Evolutionary conservation across 2,888 invertebrate species (phyloP).

Genomic region (Pardosa pseudoannulata): DNA sequence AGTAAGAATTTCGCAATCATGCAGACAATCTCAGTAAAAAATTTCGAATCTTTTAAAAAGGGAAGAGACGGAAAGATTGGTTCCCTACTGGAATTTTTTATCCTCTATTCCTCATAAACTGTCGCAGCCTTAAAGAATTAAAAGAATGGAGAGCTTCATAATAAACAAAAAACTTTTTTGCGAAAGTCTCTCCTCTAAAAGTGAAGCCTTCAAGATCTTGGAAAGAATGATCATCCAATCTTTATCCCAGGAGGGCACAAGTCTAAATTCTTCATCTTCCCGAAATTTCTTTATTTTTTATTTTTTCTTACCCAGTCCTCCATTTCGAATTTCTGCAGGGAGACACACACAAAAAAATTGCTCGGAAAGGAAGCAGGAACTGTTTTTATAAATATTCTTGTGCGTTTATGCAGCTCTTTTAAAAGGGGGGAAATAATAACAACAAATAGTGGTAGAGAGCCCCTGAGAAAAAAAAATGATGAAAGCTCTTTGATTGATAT

Average conservation of each 20-base stretch:
- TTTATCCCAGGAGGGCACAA: slow-evolving; percentile 39
- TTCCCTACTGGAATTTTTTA: not conserved
- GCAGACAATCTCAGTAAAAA: slow-evolving; percentile 6
- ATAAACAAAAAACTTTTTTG: slow-evolving; percentile 43
- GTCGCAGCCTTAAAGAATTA: slow-evolving; percentile 49
- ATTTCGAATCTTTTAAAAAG: slow-evolving; percentile 8
- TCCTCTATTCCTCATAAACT: slow-evolving; percentile 3
- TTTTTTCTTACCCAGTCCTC: not conserved
- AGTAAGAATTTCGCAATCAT: not conserved
- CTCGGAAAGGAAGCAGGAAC: slow-evolving; percentile 21
- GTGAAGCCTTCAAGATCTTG: slow-evolving; percentile 50
- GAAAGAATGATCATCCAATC: slow-evolving; percentile 56
- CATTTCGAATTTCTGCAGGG: slow-evolving; percentile 6
- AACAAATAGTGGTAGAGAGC: slow-evolving; percentile 38
- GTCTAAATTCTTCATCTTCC: slow-evolving; percentile 39
- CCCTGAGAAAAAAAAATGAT: slow-evolving; percentile 30
- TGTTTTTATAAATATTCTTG: slow-evolving; percentile 64
- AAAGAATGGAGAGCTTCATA: slow-evolving; percentile 54
- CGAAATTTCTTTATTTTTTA: slow-evolving; percentile 26
- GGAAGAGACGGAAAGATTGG: not conserved
- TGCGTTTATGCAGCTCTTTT: slow-evolving; percentile 36
- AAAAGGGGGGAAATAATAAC: slow-evolving; percentile 39
- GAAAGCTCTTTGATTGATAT: slow-evolving; percentile 71
- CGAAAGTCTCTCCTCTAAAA: slow-evolving; percentile 39
- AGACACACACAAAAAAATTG: not conserved